phyloP scores from a whole-genome alignment of 2,797 vertebrate species.

The Neomorphus geoffroyi region DNA sequence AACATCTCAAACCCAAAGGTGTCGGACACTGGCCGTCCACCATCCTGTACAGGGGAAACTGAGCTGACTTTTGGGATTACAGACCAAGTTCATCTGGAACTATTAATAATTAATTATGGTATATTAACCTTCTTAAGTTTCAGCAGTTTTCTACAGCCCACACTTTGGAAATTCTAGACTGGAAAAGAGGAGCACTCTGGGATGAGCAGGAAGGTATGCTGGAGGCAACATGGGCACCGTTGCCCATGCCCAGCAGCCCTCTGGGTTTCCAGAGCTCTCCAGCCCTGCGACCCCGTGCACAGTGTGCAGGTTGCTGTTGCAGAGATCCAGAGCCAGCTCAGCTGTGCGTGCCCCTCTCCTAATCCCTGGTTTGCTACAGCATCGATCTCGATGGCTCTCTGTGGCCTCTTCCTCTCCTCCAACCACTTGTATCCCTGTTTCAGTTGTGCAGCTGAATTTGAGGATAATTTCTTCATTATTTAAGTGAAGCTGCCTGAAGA shows the following conservation, averaged over 20 bases:
- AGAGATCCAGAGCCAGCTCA: not conserved
- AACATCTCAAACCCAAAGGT: fast-evolving
- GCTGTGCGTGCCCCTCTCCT: not conserved
- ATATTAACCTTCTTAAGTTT: not conserved
- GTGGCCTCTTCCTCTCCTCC: too few species aligned
- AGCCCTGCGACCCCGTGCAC: not conserved
- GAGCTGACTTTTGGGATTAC: not conserved
- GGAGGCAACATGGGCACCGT: fast-evolving
- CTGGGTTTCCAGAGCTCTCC: not conserved
- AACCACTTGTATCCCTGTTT: not conserved
- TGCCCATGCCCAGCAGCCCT: fast-evolving
- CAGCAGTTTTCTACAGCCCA: not conserved
- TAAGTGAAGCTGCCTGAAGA: not conserved
- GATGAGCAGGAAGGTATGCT: too few species aligned
- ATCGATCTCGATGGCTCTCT: too few species aligned
- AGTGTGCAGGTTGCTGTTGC: not conserved
- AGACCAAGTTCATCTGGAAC: not conserved
- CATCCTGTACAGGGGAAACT: fast-evolving
- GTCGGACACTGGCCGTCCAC: not conserved
- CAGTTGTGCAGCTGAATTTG: not conserved
- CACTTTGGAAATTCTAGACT: not conserved
- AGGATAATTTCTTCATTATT: not conserved
- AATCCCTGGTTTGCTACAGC: not conserved
- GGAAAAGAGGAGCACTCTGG: not conserved
- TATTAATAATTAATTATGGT: not conserved